Base-by-base conservation (phyloP, 2,888 invertebrate genomes). In the Chrysotoxum bicinctum region DNA sequence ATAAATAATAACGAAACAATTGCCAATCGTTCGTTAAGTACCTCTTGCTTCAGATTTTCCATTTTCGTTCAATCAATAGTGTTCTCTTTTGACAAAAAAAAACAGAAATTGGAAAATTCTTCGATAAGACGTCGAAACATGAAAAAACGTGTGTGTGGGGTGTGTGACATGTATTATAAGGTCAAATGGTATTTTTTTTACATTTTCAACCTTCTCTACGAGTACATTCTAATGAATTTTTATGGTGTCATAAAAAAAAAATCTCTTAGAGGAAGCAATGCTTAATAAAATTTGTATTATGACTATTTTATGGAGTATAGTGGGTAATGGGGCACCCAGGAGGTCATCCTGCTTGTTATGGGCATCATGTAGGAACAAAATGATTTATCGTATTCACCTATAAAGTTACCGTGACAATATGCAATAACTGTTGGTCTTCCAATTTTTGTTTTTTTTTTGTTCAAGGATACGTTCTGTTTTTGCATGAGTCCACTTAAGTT, bases 121-220 rank as follows among this genome's bases (percentile, higher is more conserved):
- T 75, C 19, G 54, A 70, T 40, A 70, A 79, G 58, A 56, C 66
- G 45, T 40, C 40, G n/a, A 64, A 48, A 68, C 8, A 72, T 32
- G 23, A 40, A 70, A 79, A 30, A 32, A 21, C 30, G 48, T 50
- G 45, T 56, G 77, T 69, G 76, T 81, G 76, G 80, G 62, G 68
- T 73, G 58, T 72, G 76, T 69, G 81, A 81, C 81, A 81, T 69
- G 85, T 81, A 69, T 62, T 81, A 69, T 85, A 81, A 85, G 85
- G 85, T 81, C 85, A 85, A 81, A 56, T 37, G 40, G 14, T 66
- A 52, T 69, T 69, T 48, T 54, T 40, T 26, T 78, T 45, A 26
- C 26, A 64, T 32, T 66, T 23, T 45, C 50, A 75, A 50, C 79
- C 79, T 70, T 84, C 80, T 56, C 7, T 35, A 50, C 2, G 23